These are phyloP conservation scores for Molossus molossus DNA, from an alignment of 2,797 vertebrate species.

Conservation along the genomic window DNA sequence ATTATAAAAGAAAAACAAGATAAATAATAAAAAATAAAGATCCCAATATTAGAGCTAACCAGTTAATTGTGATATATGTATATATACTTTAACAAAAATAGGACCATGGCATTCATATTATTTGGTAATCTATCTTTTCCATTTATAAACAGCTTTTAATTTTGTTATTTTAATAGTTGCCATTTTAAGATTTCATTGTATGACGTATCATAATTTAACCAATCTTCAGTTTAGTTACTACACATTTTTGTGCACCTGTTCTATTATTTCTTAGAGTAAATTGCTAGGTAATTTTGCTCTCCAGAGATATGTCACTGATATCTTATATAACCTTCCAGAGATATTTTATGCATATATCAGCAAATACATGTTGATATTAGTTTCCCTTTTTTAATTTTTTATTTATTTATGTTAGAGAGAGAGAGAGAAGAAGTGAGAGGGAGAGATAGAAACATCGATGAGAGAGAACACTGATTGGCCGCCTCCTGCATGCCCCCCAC, in stretches of 20 bases:
- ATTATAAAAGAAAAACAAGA: conserved; percentile 63
- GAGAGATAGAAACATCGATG: no score
- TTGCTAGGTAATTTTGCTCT: conserved; percentile 55
- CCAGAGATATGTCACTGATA: conserved; percentile 3
- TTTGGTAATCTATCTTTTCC: conserved; percentile 43
- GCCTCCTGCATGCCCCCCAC: no score
- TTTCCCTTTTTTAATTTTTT: not conserved
- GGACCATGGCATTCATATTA: conserved; percentile 46
- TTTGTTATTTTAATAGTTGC: conserved; percentile 22
- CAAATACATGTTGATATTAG: conserved; percentile 56
- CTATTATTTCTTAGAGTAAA: conserved; percentile 57
- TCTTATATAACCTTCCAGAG: conserved; percentile 16
- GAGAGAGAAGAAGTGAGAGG: no score
- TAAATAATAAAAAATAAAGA: conserved; percentile 63
- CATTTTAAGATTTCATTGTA: conserved; percentile 49
- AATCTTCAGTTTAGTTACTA: conserved; percentile 42
- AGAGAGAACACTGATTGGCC: no score
- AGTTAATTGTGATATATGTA: conserved; percentile 14
- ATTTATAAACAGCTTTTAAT: conserved; percentile 55
- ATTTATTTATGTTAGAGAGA: no score
- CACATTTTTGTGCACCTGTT: conserved; percentile 42
- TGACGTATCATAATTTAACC: conserved; percentile 23
- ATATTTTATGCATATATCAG: conserved; percentile 41
- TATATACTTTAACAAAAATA: conserved; percentile 58
- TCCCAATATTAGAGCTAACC: conserved; percentile 45